Evolutionary conservation across 2,797 vertebrate species (phyloP).

Genomic region (Pseudomugil gertrudae): DNA sequence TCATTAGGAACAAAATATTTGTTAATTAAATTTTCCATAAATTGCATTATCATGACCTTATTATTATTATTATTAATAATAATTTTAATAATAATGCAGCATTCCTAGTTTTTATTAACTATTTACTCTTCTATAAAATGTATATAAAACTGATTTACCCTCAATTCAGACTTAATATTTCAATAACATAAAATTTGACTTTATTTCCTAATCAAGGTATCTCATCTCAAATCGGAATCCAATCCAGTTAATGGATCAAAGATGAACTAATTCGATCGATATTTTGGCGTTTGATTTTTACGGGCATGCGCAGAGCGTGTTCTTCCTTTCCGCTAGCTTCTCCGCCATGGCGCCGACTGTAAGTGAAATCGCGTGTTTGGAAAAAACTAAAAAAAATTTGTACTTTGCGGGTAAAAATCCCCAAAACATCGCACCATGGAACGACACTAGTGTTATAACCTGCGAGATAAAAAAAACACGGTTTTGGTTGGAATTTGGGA

Average conservation of each 20-base stretch:
- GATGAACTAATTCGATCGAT: conserved; percentile 42
- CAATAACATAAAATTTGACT: no score
- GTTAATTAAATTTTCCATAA: no score
- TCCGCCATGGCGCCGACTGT: conserved; percentile 91
- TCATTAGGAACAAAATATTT: no score
- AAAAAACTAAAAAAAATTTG: not conserved
- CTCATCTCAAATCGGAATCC: no score
- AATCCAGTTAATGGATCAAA: conserved; percentile 15
- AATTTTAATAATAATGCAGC: no score
- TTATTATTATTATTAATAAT: no score
- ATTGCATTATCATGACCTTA: no score
- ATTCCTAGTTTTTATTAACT: no score
- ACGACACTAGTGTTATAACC: fast-evolving
- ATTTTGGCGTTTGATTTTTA: conserved; percentile 53
- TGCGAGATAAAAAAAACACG: fast-evolving
- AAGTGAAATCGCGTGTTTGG: conserved; percentile 71
- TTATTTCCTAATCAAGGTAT: no score
- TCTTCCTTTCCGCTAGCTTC: conserved; percentile 84
- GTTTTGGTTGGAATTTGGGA: fast-evolving
- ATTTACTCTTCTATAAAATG: no score
- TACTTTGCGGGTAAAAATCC: fast-evolving
- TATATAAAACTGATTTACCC: no score
- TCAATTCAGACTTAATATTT: no score
- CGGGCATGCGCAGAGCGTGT: conserved; percentile 76
- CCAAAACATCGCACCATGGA: fast-evolving